Conservation (phyloP, 2,797 vertebrate genomes). For the Melanotaenia trifasciata region DNA sequence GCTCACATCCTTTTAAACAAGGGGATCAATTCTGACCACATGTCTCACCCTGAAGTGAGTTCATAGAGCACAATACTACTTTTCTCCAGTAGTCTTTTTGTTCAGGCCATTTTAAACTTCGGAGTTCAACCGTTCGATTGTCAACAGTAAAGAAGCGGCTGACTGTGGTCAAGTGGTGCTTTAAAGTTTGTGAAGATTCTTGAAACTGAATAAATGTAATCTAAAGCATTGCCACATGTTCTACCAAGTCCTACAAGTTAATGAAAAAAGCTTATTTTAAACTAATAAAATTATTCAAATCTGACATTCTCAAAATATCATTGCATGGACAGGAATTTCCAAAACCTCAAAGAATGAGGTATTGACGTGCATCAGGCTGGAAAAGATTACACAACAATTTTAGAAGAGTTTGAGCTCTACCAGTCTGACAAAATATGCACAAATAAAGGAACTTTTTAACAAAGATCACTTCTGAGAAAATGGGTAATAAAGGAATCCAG, state of each 20-base stretch:
- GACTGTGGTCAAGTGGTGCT: no score
- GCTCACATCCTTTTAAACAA: conserved; percentile 37
- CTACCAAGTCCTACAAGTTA: not conserved
- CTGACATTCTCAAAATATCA: no score
- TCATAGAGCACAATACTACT: not conserved
- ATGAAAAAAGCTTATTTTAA: not conserved
- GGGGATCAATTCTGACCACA: conserved; percentile 55
- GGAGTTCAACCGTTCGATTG: not conserved
- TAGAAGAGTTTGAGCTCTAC: not conserved
- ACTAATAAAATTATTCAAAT: not conserved
- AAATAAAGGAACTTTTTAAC: not conserved
- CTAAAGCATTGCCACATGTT: not conserved
- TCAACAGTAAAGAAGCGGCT: not conserved
- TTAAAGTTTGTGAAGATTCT: not conserved
- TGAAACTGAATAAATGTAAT: not conserved
- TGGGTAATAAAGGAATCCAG: not conserved
- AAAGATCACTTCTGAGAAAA: not conserved
- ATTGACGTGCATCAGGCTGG: not conserved
- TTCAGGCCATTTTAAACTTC: not conserved
- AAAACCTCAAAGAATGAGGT: not conserved
- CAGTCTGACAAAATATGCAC: not conserved
- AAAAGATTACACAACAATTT: not conserved
- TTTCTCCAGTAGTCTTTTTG: not conserved
- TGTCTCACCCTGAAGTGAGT: conserved; percentile 9
- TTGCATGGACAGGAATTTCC: not conserved